Evolutionary conservation across 2,113 vertebrate genomes (phyloP).

Genomic region (Crotalus helleri): DNA sequence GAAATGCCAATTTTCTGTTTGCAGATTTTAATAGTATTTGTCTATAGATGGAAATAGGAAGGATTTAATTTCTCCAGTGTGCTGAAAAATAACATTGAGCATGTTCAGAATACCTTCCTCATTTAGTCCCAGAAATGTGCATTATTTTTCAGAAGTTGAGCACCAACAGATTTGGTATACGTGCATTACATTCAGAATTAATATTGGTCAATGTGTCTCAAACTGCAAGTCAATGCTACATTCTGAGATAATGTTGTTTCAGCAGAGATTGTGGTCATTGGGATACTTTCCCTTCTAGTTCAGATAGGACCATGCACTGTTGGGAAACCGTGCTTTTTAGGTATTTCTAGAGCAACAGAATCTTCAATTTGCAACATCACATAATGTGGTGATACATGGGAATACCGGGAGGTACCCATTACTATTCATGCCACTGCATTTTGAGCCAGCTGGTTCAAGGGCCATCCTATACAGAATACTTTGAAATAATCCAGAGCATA

Average conservation of each 20-base stretch:
- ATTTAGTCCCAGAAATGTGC: neutral
- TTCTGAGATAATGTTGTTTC: neutral
- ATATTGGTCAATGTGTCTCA: neutral
- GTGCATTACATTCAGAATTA: neutral
- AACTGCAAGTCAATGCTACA: neutral
- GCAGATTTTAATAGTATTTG: constrained; percentile 52
- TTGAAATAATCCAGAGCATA: neutral
- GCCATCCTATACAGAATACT: neutral
- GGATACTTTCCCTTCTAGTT: neutral
- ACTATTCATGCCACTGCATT: neutral
- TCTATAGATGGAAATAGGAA: neutral
- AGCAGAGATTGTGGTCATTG: neutral
- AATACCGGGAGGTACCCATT: neutral
- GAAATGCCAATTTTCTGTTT: constrained; percentile 54
- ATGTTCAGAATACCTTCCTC: neutral
- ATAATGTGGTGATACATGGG: neutral
- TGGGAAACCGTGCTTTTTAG: neutral
- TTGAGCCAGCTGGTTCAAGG: neutral
- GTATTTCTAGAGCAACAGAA: neutral
- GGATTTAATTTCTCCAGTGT: neutral
- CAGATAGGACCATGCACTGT: neutral
- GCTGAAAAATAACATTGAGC: neutral
- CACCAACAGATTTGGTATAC: neutral
- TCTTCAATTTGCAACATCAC: neutral
- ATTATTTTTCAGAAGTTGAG: neutral